phyloP scores from a whole-genome alignment of 30 jellyfish, hydroid and myxozoan species.

The Rhopilema esculentum region DNA sequence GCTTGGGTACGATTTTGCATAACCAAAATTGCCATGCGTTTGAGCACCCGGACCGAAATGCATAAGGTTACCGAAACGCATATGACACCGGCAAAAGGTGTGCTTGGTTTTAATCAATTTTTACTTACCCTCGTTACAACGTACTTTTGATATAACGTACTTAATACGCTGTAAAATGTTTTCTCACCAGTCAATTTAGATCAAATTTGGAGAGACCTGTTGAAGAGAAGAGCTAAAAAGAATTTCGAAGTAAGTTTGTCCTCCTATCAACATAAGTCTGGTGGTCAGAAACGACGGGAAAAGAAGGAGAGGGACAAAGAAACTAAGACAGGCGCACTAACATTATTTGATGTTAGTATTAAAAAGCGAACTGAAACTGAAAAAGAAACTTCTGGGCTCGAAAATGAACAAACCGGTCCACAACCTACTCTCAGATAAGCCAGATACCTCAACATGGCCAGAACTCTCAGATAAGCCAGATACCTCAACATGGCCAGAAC shows the following conservation, averaged over 20 bases:
- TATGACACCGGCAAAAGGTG: no score
- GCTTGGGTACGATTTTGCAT: no score
- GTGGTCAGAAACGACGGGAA: constrained; percentile 38
- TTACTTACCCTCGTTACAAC: no score
- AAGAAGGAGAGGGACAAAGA: constrained; percentile 17
- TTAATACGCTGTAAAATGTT: not conserved
- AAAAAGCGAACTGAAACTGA: constrained; percentile 22
- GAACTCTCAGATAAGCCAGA: no score
- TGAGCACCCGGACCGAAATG: no score
- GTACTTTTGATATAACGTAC: not conserved
- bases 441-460: no score
- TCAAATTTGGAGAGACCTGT: constrained; percentile 24
- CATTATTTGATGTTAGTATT: constrained; percentile 33
- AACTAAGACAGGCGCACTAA: constrained; percentile 34
- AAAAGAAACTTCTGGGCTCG: constrained; percentile 6
- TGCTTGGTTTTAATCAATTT: no score
- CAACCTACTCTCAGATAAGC: no score
- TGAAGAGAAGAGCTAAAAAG: constrained; percentile 39
- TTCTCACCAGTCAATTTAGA: constrained; percentile 8
- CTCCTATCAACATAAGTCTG: constrained; percentile 41
- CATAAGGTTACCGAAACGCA: no score
- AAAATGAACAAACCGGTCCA: constrained; percentile 11
- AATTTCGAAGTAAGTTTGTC: constrained; percentile 32
- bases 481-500: no score
- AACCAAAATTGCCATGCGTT: no score